Evolutionary conservation across 2,113 vertebrate genomes (phyloP).

Genomic region (Nycticebus coucang): DNA sequence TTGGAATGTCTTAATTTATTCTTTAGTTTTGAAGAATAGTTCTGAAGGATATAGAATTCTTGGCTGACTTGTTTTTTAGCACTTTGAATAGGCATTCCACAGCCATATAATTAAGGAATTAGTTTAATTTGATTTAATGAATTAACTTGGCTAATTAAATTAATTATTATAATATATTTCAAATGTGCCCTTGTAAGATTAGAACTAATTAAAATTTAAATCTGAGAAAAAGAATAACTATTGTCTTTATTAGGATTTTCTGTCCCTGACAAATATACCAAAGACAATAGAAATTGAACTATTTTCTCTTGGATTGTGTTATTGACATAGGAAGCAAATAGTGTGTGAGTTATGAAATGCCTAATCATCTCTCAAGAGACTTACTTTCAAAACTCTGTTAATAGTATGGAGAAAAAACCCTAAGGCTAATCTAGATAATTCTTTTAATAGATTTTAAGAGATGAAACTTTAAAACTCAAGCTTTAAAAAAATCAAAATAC

Average conservation of each 20-base stretch:
- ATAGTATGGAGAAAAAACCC: fast-evolving
- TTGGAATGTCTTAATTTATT: not conserved
- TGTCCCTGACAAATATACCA: not conserved
- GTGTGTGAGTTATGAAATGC: not conserved
- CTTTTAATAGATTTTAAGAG: constrained; percentile 14
- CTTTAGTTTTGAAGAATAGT: not conserved
- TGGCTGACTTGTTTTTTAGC: not conserved
- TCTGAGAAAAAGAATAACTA: not conserved
- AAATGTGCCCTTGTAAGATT: constrained; percentile 18
- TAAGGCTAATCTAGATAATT: not conserved
- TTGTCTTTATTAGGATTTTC: constrained; percentile 10
- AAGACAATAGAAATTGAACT: constrained; percentile 11
- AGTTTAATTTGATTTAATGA: not conserved
- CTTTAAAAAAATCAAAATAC: not conserved
- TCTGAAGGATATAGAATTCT: not conserved
- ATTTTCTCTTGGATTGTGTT: not conserved
- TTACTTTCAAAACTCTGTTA: not conserved
- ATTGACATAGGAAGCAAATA: not conserved
- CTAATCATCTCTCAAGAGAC: not conserved
- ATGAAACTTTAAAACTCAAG: not conserved
- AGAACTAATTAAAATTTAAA: constrained; percentile 41
- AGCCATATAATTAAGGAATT: not conserved
- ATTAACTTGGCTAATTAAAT: not conserved
- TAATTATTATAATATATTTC: too few relatives aligned
- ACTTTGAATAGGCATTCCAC: not conserved